phyloP scores from a whole-genome alignment of 2,797 vertebrate species.

The Epinephelus malabaricus region DNA sequence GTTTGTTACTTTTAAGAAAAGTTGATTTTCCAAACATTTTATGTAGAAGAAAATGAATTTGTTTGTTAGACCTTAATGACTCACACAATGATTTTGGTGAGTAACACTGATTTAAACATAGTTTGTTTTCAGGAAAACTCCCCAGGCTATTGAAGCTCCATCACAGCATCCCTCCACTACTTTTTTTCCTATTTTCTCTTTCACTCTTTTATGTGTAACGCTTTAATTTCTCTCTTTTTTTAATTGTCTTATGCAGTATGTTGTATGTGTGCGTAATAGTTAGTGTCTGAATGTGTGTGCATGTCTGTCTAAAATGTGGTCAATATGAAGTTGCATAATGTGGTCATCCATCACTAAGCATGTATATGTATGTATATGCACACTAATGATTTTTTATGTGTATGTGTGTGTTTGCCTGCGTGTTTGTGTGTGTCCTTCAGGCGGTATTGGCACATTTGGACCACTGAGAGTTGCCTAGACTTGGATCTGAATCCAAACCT shows the following conservation, averaged over 20 bases:
- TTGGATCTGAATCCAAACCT: slow-evolving; percentile 37
- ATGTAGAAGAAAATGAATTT: too few species aligned
- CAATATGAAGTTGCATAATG: background rate
- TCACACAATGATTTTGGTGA: too few species aligned
- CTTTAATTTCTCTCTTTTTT: background rate
- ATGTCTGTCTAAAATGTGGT: background rate
- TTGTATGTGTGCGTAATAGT: background rate
- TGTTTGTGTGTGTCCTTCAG: slow-evolving; percentile 18
- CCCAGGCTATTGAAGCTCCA: too few species aligned
- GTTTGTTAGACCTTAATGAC: too few species aligned
- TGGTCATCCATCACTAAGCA: background rate
- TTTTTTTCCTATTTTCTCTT: too few species aligned
- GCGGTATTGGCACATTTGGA: slow-evolving; percentile 25
- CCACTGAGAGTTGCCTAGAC: slow-evolving; percentile 19
- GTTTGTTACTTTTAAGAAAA: too few species aligned
- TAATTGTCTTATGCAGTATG: too few species aligned
- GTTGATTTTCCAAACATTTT: too few species aligned
- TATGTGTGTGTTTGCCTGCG: background rate
- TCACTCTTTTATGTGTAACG: too few species aligned
- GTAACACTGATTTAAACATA: too few species aligned
- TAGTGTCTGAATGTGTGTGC: background rate
- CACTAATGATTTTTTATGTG: background rate
- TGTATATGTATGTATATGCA: background rate
- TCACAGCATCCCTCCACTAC: too few species aligned
- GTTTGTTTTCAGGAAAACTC: too few species aligned